phyloP scores from a whole-genome alignment of 2,797 vertebrate genomes.

The Sebastes hopkinsi region DNA sequence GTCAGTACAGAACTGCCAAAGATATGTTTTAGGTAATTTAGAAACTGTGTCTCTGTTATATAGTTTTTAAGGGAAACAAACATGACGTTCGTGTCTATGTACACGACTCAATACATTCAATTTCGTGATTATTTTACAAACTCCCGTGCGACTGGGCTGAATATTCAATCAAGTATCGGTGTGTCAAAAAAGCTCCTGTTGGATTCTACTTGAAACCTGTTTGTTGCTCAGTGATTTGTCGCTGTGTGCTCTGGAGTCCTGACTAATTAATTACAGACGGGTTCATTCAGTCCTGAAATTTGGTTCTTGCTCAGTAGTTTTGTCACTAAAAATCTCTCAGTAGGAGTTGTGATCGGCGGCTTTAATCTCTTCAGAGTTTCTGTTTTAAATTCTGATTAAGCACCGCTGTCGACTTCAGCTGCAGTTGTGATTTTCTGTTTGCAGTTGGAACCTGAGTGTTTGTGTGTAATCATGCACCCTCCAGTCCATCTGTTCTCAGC shows the following conservation, averaged over 20 bases:
- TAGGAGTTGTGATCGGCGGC: not conserved
- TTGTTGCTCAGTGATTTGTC: not conserved
- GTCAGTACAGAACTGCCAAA: not conserved
- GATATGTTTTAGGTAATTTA: not conserved
- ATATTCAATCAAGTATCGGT: not conserved
- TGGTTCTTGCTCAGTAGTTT: not conserved
- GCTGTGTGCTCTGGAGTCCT: not conserved
- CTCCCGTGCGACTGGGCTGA: too few species aligned
- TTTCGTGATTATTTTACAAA: too few species aligned
- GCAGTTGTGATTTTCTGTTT: not conserved
- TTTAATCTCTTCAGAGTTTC: not conserved
- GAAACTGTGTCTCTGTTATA: not conserved
- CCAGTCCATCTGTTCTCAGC: conserved; percentile 19
- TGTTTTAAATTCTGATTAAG: not conserved
- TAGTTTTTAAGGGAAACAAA: too few species aligned
- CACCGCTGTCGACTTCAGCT: not conserved
- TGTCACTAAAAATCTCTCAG: not conserved
- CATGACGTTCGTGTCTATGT: too few species aligned
- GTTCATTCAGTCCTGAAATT: not conserved
- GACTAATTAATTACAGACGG: not conserved
- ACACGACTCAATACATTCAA: too few species aligned
- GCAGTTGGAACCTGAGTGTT: not conserved
- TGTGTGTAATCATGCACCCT: not conserved
- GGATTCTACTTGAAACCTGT: not conserved
- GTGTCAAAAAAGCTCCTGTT: not conserved